These are phyloP conservation scores for Spea multiplicata DNA, from an alignment of 2,113 vertebrate genomes.

Conservation along the genomic window DNA sequence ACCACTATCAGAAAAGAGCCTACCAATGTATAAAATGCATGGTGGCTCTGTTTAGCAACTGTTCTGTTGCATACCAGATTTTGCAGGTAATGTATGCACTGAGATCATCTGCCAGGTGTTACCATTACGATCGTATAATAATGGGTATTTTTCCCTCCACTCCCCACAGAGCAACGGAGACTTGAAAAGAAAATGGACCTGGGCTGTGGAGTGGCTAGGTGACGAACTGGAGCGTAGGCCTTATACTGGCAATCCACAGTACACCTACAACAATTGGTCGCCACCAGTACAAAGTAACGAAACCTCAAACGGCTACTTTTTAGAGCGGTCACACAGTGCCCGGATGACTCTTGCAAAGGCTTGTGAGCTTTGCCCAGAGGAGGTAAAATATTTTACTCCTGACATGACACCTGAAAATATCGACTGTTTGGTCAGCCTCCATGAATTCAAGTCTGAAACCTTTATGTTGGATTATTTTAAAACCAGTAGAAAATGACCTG, in stretches of 20 bases:
- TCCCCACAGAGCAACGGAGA: constrained; percentile 89
- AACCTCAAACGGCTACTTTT: constrained; percentile 98
- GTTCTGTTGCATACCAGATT: constrained; percentile 97
- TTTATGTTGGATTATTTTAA: too few species aligned
- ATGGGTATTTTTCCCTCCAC: constrained; percentile 43
- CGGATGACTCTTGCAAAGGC: constrained; percentile 98
- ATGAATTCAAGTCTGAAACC: too few species aligned
- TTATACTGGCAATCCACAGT: constrained; percentile 94
- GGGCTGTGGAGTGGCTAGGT: constrained; percentile 98
- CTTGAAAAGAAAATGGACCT: constrained; percentile 98
- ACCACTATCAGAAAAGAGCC: constrained; percentile 98
- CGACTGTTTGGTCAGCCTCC: too few species aligned
- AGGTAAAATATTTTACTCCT: constrained; percentile 69
- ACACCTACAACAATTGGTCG: constrained; percentile 98
- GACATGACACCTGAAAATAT: too few species aligned
- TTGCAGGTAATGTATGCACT: constrained; percentile 78
- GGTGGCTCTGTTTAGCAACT: constrained; percentile 98
- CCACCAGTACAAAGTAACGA: constrained; percentile 98
- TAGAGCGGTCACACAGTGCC: constrained; percentile 97
- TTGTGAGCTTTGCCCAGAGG: constrained; percentile 97
- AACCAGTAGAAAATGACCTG: too few species aligned
- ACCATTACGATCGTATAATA: background rate
- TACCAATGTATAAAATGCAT: constrained; percentile 99
- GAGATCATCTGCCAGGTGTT: background rate
- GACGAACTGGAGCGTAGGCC: constrained; percentile 95